Evolutionary conservation across 2,797 vertebrate genomes (phyloP).

Genomic region (Gila robusta): DNA sequence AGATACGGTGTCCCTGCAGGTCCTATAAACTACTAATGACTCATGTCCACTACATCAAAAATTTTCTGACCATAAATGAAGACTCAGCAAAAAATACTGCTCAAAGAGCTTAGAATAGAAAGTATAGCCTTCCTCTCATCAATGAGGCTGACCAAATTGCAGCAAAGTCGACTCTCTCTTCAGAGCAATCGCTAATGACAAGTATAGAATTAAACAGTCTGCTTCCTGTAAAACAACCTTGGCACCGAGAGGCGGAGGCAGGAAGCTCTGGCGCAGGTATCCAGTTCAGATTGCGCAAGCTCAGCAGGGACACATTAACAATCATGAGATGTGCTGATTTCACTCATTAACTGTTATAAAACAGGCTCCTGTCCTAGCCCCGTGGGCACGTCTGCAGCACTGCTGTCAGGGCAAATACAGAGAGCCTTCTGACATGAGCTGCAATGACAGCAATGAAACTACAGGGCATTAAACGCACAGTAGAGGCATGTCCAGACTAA

Average conservation of each 20-base stretch:
- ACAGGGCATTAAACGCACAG: slow-evolving; percentile 32
- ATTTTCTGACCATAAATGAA: neutral
- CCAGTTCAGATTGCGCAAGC: slow-evolving; percentile 59
- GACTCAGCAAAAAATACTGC: neutral
- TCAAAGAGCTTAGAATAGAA: neutral
- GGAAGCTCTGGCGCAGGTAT: slow-evolving; percentile 50
- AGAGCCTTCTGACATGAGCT: slow-evolving; percentile 25
- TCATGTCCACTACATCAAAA: slow-evolving; percentile 2
- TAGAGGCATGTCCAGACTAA: slow-evolving; percentile 32
- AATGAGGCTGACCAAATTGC: slow-evolving; percentile 20
- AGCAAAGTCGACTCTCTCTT: neutral
- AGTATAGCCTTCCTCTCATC: neutral
- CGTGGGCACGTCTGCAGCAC: slow-evolving; percentile 24
- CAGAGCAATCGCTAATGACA: slow-evolving; percentile 29
- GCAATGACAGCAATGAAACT: slow-evolving; percentile 48
- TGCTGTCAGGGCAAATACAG: slow-evolving; percentile 21
- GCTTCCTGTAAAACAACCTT: slow-evolving; percentile 58
- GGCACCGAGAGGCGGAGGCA: slow-evolving; percentile 17
- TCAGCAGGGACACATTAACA: slow-evolving; percentile 56
- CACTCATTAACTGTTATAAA: slow-evolving; percentile 53
- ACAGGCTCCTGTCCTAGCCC: slow-evolving; percentile 11
- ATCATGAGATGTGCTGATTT: slow-evolving; percentile 42
- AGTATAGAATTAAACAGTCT: slow-evolving; percentile 39
- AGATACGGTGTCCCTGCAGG: neutral
- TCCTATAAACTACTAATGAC: neutral